Conservation (phyloP, 2,797 vertebrate species). For the Pagetopsis macropterus region DNA sequence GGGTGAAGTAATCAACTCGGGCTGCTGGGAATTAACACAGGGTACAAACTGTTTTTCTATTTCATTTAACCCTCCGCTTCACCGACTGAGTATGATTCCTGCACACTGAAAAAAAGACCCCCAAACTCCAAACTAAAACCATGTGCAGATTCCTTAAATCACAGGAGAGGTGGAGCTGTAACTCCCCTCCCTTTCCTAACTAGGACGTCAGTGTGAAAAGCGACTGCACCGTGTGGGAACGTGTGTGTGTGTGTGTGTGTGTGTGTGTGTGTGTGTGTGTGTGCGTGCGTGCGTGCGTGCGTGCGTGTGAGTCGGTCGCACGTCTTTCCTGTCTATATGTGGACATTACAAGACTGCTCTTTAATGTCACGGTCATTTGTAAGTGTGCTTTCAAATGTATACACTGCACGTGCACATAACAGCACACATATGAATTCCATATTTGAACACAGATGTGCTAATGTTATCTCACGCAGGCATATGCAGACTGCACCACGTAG, state of each 20-base stretch:
- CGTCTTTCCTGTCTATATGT: neutral
- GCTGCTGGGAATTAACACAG: neutral
- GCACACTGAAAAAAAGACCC: neutral
- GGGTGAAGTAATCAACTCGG: neutral
- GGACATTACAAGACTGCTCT: neutral
- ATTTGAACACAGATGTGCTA: neutral
- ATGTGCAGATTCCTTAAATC: conserved; percentile 55
- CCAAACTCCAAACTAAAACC: conserved; percentile 45
- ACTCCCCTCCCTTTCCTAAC: rapidly evolving
- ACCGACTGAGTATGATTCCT: neutral
- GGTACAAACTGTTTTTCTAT: neutral
- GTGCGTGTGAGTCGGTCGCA: neutral
- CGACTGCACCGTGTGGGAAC: neutral
- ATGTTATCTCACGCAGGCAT: neutral
- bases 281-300: neutral
- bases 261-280: conserved; percentile 1
- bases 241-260: neutral
- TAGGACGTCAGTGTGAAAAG: conserved; percentile 5
- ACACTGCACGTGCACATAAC: neutral
- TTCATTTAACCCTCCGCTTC: neutral
- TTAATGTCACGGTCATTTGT: conserved; percentile 12
- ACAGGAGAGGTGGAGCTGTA: conserved; percentile 24
- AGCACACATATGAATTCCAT: neutral
- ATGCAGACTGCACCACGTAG: neutral
- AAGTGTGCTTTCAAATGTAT: neutral